A percentile compares a stretch with the other conserved stretches of the same genome.
Evolutionary conservation across 2,888 invertebrate species (phyloP).

Genomic region (Platycheirus albimanus): DNA sequence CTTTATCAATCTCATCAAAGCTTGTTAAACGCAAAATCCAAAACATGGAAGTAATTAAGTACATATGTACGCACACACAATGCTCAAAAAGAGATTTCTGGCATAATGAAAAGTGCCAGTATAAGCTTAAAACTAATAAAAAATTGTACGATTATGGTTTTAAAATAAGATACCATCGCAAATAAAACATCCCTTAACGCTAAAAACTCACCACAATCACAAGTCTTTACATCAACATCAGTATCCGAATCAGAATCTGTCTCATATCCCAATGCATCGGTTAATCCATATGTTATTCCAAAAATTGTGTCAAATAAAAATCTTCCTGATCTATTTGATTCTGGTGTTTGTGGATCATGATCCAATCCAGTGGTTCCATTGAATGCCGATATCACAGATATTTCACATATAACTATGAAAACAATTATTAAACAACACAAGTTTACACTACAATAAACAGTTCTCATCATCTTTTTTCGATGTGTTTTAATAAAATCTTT

Average conservation of each 20-base stretch:
- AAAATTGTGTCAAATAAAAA: slow-evolving; percentile 90
- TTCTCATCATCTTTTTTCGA: slow-evolving; percentile 54
- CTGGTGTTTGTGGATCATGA: slow-evolving; percentile 23
- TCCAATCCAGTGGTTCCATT: slow-evolving; percentile 42
- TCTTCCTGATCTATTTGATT: slow-evolving; percentile 85
- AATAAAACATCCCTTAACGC: no score
- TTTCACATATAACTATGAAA: slow-evolving; percentile 44
- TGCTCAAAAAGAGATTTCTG: no score
- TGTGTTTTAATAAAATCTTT: slow-evolving; percentile 11
- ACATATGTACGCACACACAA: no score
- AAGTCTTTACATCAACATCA: slow-evolving; percentile 87
- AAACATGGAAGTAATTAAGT: no score
- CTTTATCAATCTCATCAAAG: no score
- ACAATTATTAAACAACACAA: slow-evolving; percentile 55
- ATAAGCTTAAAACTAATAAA: no score
- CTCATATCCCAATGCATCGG: slow-evolving; percentile 83
- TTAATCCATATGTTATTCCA: slow-evolving; percentile 85
- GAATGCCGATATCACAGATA: slow-evolving; percentile 58
- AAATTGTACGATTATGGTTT: no score
- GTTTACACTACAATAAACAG: slow-evolving; percentile 41
- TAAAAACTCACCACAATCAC: slow-evolving; percentile 90
- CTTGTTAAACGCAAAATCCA: no score
- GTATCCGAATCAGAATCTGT: slow-evolving; percentile 84
- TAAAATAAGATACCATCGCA: no score
- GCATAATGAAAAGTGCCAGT: no score